Percentiles rank a stretch among this genome's conserved stretches.
Evolutionary conservation across 2,888 invertebrate species (phyloP).

Genomic region (Seira musarum): DNA sequence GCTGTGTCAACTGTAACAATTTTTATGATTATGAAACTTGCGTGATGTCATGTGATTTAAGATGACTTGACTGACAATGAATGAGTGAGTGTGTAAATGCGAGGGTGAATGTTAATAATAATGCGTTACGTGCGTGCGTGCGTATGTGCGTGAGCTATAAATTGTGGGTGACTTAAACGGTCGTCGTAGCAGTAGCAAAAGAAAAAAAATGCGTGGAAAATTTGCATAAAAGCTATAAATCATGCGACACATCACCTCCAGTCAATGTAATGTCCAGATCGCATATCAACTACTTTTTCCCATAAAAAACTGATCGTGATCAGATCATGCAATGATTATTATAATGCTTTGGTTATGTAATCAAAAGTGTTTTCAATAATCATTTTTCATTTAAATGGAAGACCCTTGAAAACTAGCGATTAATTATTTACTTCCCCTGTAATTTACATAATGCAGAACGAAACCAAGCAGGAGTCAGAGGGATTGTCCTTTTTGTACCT

Average conservation of each 20-base stretch:
- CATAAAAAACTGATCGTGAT: neutral
- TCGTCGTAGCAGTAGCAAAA: too few species aligned
- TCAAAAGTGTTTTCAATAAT: slow-evolving; percentile 11
- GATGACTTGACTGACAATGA: too few species aligned
- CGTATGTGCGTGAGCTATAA: neutral
- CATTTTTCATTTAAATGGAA: slow-evolving; percentile 10
- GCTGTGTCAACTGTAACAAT: slow-evolving; percentile 26
- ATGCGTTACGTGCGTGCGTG: slow-evolving; percentile 13
- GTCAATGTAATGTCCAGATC: neutral
- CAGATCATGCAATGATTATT: neutral
- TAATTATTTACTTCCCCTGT: slow-evolving; percentile 51
- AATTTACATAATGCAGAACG: slow-evolving; percentile 52
- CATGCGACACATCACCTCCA: neutral
- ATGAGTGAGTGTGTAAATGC: slow-evolving; percentile 1
- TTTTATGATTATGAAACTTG: neutral
- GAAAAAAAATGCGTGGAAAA: too few species aligned
- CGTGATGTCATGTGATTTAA: too few species aligned
- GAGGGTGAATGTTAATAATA: neutral
- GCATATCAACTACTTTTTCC: neutral
- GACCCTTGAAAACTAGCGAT: slow-evolving; percentile 52
- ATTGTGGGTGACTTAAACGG: too few species aligned
- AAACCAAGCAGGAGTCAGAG: too few species aligned
- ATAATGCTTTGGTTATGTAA: neutral
- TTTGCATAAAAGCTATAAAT: neutral
- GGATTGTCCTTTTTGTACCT: slow-evolving; percentile 28